Percentiles rank a stretch among this genome's conserved stretches.
phyloP scores from a whole-genome alignment of 2,113 vertebrate species.

The Microtus pennsylvanicus region DNA sequence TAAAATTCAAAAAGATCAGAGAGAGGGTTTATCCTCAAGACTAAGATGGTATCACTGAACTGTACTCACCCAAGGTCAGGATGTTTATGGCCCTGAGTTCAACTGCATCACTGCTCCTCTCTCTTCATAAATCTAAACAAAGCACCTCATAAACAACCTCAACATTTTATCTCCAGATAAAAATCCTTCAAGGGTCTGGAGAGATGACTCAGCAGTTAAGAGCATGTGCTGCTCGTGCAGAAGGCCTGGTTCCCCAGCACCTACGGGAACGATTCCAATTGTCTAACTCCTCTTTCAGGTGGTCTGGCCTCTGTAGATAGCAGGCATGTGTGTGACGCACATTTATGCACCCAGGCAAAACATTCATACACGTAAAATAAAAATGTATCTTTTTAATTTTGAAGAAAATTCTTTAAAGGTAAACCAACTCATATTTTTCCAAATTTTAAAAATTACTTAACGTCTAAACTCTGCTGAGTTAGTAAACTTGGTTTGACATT shows the following conservation, averaged over 20 bases:
- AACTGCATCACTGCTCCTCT: neutral
- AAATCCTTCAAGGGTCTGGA: neutral
- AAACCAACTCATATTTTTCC: neutral
- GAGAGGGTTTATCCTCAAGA: neutral
- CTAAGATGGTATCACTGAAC: neutral
- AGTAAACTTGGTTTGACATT: neutral
- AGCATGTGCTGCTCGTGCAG: neutral
- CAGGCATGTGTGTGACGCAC: neutral
- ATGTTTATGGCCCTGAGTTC: neutral
- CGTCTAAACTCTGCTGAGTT: neutral
- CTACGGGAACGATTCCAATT: fast-evolving
- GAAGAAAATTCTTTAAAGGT: neutral
- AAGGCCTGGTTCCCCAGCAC: neutral
- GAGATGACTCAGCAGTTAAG: neutral
- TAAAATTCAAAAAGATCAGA: neutral
- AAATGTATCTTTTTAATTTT: neutral
- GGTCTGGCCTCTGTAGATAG: neutral
- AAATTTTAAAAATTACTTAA: neutral
- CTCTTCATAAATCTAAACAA: neutral
- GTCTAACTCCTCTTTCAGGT: neutral
- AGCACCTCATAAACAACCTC: neutral
- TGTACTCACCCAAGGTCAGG: neutral
- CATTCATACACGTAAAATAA: neutral
- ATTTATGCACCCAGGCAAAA: neutral
- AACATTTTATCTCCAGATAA: neutral